These are phyloP conservation scores for Calliphora vicina DNA, from an alignment of 1,140 invertebrate genomes.

Conservation along the genomic window DNA sequence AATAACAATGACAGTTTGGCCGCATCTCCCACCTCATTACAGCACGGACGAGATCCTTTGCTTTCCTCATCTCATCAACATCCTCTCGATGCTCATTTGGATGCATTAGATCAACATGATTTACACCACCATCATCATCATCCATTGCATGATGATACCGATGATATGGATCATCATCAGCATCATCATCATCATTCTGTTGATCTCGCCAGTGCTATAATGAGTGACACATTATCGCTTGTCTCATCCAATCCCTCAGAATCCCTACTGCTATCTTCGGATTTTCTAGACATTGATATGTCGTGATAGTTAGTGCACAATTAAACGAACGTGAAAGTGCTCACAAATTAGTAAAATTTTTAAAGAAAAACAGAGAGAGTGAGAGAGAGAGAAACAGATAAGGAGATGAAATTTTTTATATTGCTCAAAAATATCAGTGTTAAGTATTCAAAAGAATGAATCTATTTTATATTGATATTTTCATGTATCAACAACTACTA, in stretches of 20 bases:
- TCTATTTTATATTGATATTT: no score
- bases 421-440: neutral
- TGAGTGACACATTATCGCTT: conserved; percentile 51
- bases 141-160: conserved; percentile 31
- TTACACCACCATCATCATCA: conserved; percentile 37
- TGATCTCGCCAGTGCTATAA: conserved; percentile 47
- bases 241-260: conserved; percentile 46
- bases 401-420: neutral
- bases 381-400: no score
- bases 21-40: conserved; percentile 35
- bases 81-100: conserved; percentile 46
- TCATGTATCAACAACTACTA: no score
- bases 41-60: conserved; percentile 52
- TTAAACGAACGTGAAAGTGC: neutral
- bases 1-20: conserved; percentile 28
- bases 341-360: no score
- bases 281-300: conserved; percentile 54
- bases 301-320: conserved; percentile 23
- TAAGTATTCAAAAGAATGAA: neutral
- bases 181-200: conserved; percentile 47
- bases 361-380: no score
- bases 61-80: conserved; percentile 64
- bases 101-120: conserved; percentile 32
- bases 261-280: conserved; percentile 49
- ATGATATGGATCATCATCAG: conserved; percentile 37